phyloP scores from a whole-genome alignment of 1,140 invertebrate genomes.

The Zaprionus gabonicus region DNA sequence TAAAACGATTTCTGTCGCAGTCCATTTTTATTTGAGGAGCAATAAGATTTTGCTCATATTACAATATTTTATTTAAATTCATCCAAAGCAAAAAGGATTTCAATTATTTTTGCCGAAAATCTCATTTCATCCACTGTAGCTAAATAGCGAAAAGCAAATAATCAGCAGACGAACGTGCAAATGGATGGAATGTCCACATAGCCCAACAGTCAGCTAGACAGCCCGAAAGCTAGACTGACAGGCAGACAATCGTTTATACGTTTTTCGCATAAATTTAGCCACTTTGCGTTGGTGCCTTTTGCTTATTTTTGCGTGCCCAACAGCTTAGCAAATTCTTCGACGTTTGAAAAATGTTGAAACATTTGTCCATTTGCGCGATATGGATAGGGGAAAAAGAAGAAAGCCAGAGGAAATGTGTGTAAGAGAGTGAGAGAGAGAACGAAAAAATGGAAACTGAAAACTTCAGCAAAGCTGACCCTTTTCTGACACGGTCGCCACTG shows the following conservation, averaged over 20 bases:
- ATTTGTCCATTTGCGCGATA: slow-evolving; percentile 71
- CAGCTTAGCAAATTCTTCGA: slow-evolving; percentile 61
- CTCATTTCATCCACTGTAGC: slow-evolving; percentile 28
- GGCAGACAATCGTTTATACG: slow-evolving; percentile 50
- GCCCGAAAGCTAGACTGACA: slow-evolving; percentile 8
- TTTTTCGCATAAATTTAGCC: slow-evolving; percentile 74
- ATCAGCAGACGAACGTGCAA: slow-evolving; percentile 50
- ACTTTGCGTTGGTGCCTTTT: slow-evolving; percentile 59
- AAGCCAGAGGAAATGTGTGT: background rate
- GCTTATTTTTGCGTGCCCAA: slow-evolving; percentile 29
- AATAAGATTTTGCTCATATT: too few species aligned
- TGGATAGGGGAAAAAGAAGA: slow-evolving; percentile 30
- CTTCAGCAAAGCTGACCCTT: slow-evolving; percentile 68
- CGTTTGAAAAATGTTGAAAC: slow-evolving; percentile 73
- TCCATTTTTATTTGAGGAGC: too few species aligned
- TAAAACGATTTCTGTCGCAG: too few species aligned
- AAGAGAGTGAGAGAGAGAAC: background rate
- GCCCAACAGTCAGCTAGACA: slow-evolving; percentile 5
- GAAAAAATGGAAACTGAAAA: slow-evolving; percentile 54
- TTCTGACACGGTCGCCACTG: slow-evolving; percentile 48
- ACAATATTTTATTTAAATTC: too few species aligned
- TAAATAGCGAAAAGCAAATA: slow-evolving; percentile 25
- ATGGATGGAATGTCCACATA: slow-evolving; percentile 37
- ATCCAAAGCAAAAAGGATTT: background rate
- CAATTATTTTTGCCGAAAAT: slow-evolving; percentile 5